A percentile compares a stretch with the other conserved stretches of the same genome.
Conservation (phyloP, 1,140 invertebrate species). For the Heliconius nattereri region DNA sequence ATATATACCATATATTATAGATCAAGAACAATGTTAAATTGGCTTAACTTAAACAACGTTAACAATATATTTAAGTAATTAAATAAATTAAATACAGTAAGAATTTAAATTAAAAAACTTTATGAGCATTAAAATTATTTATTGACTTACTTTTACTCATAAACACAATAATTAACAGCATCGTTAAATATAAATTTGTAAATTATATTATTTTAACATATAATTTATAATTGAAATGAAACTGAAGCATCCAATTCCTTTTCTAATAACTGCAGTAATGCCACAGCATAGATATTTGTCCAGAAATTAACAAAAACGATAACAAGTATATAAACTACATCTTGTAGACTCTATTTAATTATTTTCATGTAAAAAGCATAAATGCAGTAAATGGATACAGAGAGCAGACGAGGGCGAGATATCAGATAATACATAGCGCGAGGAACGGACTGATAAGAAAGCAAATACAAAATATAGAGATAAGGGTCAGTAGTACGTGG, state of each 20-base stretch:
- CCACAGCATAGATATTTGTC: not conserved
- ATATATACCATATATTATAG: too few species aligned
- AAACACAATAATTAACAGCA: constrained; percentile 37
- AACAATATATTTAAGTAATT: too few species aligned
- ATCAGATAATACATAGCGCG: constrained; percentile 35
- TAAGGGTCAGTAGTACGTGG: constrained; percentile 38
- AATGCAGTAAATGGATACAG: constrained; percentile 54
- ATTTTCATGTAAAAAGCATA: constrained; percentile 44
- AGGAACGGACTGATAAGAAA: constrained; percentile 52
- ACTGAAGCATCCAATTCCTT: constrained; percentile 3
- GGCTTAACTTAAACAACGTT: too few species aligned
- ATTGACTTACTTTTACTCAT: constrained; percentile 41
- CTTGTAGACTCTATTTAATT: constrained; percentile 30
- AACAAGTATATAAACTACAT: constrained; percentile 37
- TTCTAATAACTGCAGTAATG: not conserved
- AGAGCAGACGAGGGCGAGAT: constrained; percentile 46
- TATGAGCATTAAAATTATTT: constrained; percentile 43
- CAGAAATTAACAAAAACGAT: constrained; percentile 22
- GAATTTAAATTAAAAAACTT: constrained; percentile 4
- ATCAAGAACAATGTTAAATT: too few species aligned
- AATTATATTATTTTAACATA: not conserved
- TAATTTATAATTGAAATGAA: constrained; percentile 20
- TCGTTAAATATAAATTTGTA: constrained; percentile 4
- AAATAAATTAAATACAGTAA: not conserved
- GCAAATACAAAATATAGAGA: constrained; percentile 49